Evolutionary conservation across 2,113 vertebrate genomes (phyloP).

Genomic region (Trichechus manatus): DNA sequence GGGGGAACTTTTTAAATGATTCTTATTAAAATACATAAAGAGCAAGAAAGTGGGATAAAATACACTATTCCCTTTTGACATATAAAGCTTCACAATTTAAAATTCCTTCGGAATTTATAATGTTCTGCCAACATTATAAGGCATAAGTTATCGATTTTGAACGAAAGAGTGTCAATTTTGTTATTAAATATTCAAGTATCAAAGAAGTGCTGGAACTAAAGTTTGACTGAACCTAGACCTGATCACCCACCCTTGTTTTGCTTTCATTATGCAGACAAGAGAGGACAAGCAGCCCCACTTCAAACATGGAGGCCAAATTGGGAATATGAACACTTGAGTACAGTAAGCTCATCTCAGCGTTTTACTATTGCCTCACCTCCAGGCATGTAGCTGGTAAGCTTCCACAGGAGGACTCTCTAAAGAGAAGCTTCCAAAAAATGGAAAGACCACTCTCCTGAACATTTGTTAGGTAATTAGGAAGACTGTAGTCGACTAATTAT

Average conservation of each 20-base stretch:
- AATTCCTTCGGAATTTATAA: conserved; percentile 47
- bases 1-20: conserved; percentile 48
- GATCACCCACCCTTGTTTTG: not conserved
- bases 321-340: not conserved
- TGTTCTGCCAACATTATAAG: not conserved
- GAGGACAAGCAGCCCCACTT: not conserved
- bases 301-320: no score
- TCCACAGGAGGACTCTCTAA: no score
- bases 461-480: not conserved
- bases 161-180: not conserved
- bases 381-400: no score
- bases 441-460: not conserved
- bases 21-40: not conserved
- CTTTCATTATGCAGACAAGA: not conserved
- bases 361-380: not conserved
- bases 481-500: fast-evolving
- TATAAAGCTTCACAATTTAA: conserved; percentile 32
- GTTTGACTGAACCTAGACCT: not conserved
- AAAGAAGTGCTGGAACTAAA: not conserved
- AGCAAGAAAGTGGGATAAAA: conserved; percentile 28
- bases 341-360: not conserved
- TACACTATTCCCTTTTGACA: not conserved
- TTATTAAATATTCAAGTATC: not conserved
- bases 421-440: not conserved
- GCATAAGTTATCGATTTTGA: not conserved